Evolutionary conservation across 1,140 invertebrate species (phyloP).

Genomic region (Riptortus pedestris): DNA sequence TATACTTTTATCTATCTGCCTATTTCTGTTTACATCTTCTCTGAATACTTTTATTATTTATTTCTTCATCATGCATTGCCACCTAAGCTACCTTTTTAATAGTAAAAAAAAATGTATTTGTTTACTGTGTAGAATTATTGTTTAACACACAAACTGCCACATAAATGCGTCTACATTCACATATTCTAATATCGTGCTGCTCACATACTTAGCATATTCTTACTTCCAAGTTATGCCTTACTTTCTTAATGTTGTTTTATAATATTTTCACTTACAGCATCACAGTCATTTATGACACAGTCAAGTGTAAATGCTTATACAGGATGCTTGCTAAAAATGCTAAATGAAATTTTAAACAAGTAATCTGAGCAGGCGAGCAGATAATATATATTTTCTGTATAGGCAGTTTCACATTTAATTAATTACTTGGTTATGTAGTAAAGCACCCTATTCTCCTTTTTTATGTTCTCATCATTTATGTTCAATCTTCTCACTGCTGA

Average conservation of each 20-base stretch:
- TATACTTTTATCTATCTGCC: constrained; percentile 31
- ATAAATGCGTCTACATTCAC: constrained; percentile 19
- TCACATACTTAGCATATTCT: constrained; percentile 18
- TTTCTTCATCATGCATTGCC: constrained; percentile 21
- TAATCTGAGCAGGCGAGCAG: background rate
- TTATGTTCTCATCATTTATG: constrained; percentile 18
- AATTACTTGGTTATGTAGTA: constrained; percentile 20
- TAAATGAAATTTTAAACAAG: background rate
- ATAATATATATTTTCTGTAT: background rate
- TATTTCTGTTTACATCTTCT: constrained; percentile 28
- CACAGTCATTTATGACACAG: constrained; percentile 15
- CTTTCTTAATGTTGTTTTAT: constrained; percentile 21
- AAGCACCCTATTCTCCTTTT: constrained; percentile 26
- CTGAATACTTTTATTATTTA: constrained; percentile 17
- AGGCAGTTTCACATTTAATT: constrained; percentile 5
- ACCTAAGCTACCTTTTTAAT: constrained; percentile 11
- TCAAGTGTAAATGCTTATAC: constrained; percentile 8
- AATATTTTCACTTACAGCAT: constrained; percentile 23
- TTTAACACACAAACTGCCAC: constrained; percentile 9
- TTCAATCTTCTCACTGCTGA: constrained; percentile 29
- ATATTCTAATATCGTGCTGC: constrained; percentile 11
- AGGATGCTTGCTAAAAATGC: constrained; percentile 1
- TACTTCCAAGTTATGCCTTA: constrained; percentile 8
- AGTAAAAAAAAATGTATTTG: constrained; percentile 9
- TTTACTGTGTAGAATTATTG: constrained; percentile 21